Evolutionary conservation across 1,140 invertebrate genomes (phyloP).

Genomic region (Drosophila santomea): DNA sequence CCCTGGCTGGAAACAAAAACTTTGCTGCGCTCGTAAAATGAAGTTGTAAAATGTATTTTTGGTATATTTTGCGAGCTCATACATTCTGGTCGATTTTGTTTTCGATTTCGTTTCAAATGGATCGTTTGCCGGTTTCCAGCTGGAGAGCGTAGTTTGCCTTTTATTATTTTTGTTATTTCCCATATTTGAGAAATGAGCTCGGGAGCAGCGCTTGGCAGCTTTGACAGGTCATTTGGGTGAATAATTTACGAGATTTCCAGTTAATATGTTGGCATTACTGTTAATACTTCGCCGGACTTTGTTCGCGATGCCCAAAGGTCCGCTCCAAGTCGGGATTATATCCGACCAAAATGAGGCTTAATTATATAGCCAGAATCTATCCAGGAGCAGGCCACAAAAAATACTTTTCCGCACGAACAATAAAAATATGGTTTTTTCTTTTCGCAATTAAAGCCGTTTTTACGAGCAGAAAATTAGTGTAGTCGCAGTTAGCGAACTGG

Average conservation of each 20-base stretch:
- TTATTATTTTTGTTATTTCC: slow-evolving; percentile 43
- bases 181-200: slow-evolving; percentile 58
- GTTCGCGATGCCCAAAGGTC: slow-evolving; percentile 7
- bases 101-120: slow-evolving; percentile 81
- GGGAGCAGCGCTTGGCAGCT: slow-evolving; percentile 25
- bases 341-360: slow-evolving; percentile 54
- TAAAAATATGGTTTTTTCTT: slow-evolving; percentile 63
- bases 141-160: slow-evolving; percentile 61
- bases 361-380: slow-evolving; percentile 64
- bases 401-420: slow-evolving; percentile 52
- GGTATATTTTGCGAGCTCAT: slow-evolving; percentile 36
- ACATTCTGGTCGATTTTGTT: slow-evolving; percentile 56
- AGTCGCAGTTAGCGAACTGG: slow-evolving; percentile 40
- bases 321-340: slow-evolving; percentile 59
- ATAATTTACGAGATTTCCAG: slow-evolving; percentile 80
- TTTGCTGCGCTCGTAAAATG: slow-evolving; percentile 73
- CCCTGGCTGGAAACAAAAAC: slow-evolving; percentile 41
- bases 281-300: slow-evolving; percentile 47
- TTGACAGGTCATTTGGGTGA: slow-evolving; percentile 70
- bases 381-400: slow-evolving; percentile 35
- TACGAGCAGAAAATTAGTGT: slow-evolving; percentile 76
- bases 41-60: slow-evolving; percentile 80
- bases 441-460: slow-evolving; percentile 72
- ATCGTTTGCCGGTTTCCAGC: slow-evolving; percentile 24
- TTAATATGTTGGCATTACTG: slow-evolving; percentile 77